These are phyloP conservation scores for Planococcus citri DNA, from an alignment of 1,140 invertebrate species.

Conservation along the genomic window DNA sequence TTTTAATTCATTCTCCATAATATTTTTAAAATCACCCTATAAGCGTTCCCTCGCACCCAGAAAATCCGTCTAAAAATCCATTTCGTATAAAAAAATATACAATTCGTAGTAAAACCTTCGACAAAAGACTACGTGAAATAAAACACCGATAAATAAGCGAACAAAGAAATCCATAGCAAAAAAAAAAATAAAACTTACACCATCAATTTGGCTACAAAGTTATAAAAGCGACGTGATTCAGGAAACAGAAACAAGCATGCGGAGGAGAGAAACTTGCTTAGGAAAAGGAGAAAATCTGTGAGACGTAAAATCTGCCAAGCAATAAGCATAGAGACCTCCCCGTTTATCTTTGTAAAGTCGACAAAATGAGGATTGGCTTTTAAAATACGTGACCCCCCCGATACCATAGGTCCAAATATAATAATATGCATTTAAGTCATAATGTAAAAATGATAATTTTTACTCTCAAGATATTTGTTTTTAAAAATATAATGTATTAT, in stretches of 20 bases:
- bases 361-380: neutral
- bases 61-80: no score
- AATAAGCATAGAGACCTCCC: neutral
- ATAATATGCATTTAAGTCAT: no score
- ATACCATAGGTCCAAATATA: no score
- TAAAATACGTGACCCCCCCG: neutral
- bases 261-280: no score
- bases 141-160: slow-evolving; percentile 2
- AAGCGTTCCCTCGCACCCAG: no score
- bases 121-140: neutral
- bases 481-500: no score
- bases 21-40: no score
- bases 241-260: neutral
- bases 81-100: neutral
- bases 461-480: no score
- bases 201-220: neutral
- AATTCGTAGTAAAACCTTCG: neutral
- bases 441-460: no score
- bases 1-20: no score
- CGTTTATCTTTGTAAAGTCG: neutral
- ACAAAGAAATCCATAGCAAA: neutral
- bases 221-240: neutral
- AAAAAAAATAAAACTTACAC: neutral
- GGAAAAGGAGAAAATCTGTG: neutral
- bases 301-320: neutral